These are phyloP conservation scores for Spisula solida DNA, from an alignment of 2,888 invertebrate genomes.

Conservation along the genomic window DNA sequence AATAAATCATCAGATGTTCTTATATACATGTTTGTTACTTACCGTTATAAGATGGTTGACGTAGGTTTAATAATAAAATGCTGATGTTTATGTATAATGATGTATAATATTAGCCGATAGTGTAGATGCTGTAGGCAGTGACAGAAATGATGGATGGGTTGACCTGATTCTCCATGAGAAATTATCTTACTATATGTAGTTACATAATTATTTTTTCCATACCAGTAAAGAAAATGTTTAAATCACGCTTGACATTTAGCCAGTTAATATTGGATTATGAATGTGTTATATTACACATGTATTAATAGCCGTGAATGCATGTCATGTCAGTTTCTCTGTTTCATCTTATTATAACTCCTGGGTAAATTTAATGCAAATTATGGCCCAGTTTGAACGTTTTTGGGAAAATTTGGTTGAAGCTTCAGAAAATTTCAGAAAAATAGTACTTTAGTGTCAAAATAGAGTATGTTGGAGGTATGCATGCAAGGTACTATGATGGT, in stretches of 20 bases:
- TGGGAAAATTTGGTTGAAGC: too few relatives aligned
- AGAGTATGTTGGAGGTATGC: too few relatives aligned
- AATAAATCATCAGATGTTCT: neutral
- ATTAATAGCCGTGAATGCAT: neutral
- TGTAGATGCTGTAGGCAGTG: neutral
- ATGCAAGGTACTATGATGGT: too few relatives aligned
- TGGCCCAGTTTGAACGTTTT: too few relatives aligned
- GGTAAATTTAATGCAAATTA: too few relatives aligned
- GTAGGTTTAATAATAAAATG: neutral
- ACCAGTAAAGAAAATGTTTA: neutral
- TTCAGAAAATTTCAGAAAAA: too few relatives aligned
- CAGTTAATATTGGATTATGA: neutral
- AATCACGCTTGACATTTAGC: neutral
- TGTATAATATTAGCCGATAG: neutral
- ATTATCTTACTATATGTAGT: neutral
- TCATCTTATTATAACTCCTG: neutral
- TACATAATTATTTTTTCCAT: neutral
- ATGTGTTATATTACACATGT: neutral
- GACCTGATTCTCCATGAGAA: neutral
- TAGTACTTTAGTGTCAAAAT: too few relatives aligned
- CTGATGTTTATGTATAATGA: neutral
- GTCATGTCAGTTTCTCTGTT: neutral
- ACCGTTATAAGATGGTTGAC: neutral
- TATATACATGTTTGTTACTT: neutral
- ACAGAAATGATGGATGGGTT: slow-evolving; percentile 17